Base-by-base conservation (phyloP, 2,888 invertebrate genomes). In the Raillietiella orientalis region DNA sequence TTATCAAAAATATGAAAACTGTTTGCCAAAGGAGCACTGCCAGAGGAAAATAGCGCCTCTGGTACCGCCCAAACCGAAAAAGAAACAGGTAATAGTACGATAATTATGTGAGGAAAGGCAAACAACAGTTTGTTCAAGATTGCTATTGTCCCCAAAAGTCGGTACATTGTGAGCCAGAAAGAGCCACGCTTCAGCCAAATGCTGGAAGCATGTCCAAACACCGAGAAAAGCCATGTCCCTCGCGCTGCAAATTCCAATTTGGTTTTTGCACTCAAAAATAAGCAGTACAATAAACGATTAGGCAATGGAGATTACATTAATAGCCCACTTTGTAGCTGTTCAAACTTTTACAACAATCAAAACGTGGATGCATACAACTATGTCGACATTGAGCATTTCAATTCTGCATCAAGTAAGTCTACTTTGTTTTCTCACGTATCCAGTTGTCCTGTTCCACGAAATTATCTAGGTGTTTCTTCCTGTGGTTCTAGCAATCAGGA, bases 181-280 rank as follows among this genome's bases (percentile, higher is more conserved):
- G 66, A 66, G 38, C 71, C 71, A 3, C 63, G 65, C 5, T 72
- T 63, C 43, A 65, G 70, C 19, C 58, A 66, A 14, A 56, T 69
- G 26, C 44, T 63, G 22, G 64, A 58, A 32, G 50, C 34, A 14
- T n/a, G n/a, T n/a, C n/a, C n/a, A n/a, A n/a, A n/a, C n/a, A n/a
- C n/a, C n/a, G n/a, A n/a, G n/a, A n/a, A n/a, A n/a, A n/a, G n/a
- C n/a, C n/a, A n/a, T n/a, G n/a, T n/a, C n/a, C n/a, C n/a, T n/a
- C n/a, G n/a, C n/a, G n/a, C n/a, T n/a, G n/a, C n/a, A n/a, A n/a
- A n/a, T n/a, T n/a, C n/a, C n/a, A n/a, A n/a, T n/a, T 37, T 43
- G 46, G 25, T 39, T 41, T 14, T 4, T n/a, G 10, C n/a, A 16
- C 12, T 10, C 17, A 15, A 26, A 19, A 11, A 23, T 22, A 16